phyloP scores from a whole-genome alignment of 2,113 vertebrate species.

The Eptesicus fuscus region DNA sequence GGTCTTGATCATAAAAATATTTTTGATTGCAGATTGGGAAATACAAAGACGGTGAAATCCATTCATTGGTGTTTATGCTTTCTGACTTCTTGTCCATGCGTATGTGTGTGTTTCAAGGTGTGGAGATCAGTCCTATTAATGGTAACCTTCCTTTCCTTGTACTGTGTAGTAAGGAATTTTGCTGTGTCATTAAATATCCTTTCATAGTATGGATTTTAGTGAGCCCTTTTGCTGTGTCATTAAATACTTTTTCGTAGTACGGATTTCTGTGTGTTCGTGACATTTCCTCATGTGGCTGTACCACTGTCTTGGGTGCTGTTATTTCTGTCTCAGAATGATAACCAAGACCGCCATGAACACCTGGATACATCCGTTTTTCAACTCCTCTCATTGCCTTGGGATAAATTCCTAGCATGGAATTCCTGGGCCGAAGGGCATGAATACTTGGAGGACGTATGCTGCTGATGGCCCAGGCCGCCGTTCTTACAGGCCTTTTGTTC shows the following conservation, averaged over 20 bases:
- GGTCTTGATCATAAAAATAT: background rate
- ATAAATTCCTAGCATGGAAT: background rate
- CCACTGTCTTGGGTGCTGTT: background rate
- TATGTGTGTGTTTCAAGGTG: background rate
- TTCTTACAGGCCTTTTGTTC: background rate
- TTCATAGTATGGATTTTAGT: background rate
- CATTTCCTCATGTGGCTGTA: fast-evolving
- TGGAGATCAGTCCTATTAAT: background rate
- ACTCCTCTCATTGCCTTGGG: background rate
- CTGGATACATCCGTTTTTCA: background rate
- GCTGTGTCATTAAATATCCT: background rate
- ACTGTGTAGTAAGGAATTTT: background rate
- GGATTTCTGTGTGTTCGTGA: background rate
- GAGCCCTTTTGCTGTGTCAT: background rate
- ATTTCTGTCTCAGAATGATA: background rate
- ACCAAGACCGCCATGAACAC: background rate
- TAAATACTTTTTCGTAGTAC: background rate
- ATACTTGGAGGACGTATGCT: background rate
- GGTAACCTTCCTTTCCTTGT: background rate
- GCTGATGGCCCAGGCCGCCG: background rate
- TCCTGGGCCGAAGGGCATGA: background rate
- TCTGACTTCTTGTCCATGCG: background rate
- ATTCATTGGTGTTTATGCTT: fast-evolving
- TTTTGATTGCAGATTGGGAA: background rate
- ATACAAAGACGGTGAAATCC: background rate